Base-by-base conservation (phyloP, 30 jellyfish, hydroid and myxozoan species). In the Phacellophora camtschatica region DNA sequence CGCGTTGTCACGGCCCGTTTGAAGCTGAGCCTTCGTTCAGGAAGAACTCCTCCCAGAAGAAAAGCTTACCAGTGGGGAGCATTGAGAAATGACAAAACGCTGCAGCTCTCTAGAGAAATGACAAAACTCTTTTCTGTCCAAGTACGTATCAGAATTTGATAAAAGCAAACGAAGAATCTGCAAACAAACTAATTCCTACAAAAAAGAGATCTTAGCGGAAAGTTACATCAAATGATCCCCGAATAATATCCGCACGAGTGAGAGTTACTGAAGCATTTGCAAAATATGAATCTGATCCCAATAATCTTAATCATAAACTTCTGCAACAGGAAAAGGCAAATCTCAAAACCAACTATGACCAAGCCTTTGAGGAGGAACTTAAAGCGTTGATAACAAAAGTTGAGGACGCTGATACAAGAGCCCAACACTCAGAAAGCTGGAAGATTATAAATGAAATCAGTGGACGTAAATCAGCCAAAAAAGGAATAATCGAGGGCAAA, bases 361-460 rank as follows among this genome's bases (percentile, higher is more conserved):
- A 71, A 27, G 83, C 27, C 18, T 9, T 11, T 19, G 64, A 22
- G 24, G 83, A 71, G 15, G 24, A 71, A 20, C 83, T 71, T 11
- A 28, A 20, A 15, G 59, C 6, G 16, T 11, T 71, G 81, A 46
- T 49, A 6, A 11, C 8, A 19, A 59, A 71, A 49, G 86, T 49
- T 24, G 88, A 74, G 35, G 27, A 11, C 9, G 85, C 88, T 7
- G 35, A 57, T 56, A 71, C 4, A 56, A 51, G 76, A 58, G 19
- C 84, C 8, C 20, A 35, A 58, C 88, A 74, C 34, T 7, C 67
- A 22, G 86, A 74, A 29, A 20, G 88, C 53, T 74, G 86, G 88
- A 23, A 22, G 56, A 57, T 74, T 7, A 74, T 74, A 22, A 74
- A 74, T 33, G 15, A 23, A 7, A 74, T 74, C 18, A 53, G 62